Base-by-base conservation (phyloP, 1,140 invertebrate species). In the Lepidurus arcticus region DNA sequence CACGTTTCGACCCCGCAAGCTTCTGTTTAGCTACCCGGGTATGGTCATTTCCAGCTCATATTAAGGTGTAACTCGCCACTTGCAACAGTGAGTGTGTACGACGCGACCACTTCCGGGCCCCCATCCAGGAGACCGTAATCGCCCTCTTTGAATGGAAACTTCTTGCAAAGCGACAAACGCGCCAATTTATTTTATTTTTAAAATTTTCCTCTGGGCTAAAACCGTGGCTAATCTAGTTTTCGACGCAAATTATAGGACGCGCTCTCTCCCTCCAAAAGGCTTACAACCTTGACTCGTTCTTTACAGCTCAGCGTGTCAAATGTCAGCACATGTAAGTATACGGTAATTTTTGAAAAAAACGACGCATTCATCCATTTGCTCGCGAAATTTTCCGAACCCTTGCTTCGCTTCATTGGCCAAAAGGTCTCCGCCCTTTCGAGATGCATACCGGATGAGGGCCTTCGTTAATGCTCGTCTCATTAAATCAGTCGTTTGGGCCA, bases 401-500 rank as follows among this genome's bases (percentile, higher is more conserved):
- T 9, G 53, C 21, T 65, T 13, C 53, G 53, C 53, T 65, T 65
- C 53, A 65, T 65, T 65, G 53, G 53, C 53, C 53, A 65, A 65
- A 21, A 65, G 53, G 53, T 65, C 21, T 65, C 53, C 53, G n/a
- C 53, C 53, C 53, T 65, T 65, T 65, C 53, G 53, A 65, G 53
- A 11, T 65, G 53, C 53, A 65, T 65, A 65, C 53, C 53, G 53
- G 53, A 65, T 65, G 53, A 21, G 21, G 53, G 16, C 16, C 53
- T 65, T 65, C 53, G 53, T 65, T 65, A 65, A 65, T 65, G n/a
- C 21, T 65, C 16, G 45, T 65, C 21, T 65, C 53, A 65, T 65
- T 65, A 65, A 65, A 65, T 65, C 53, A 65, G 53, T 65, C 53
- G 53, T 65, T 21, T 65, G 53, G 53, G 53, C 53, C 53, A 65